Base-by-base conservation (phyloP, 2,797 vertebrate genomes). In the Smutsia temminckii region DNA sequence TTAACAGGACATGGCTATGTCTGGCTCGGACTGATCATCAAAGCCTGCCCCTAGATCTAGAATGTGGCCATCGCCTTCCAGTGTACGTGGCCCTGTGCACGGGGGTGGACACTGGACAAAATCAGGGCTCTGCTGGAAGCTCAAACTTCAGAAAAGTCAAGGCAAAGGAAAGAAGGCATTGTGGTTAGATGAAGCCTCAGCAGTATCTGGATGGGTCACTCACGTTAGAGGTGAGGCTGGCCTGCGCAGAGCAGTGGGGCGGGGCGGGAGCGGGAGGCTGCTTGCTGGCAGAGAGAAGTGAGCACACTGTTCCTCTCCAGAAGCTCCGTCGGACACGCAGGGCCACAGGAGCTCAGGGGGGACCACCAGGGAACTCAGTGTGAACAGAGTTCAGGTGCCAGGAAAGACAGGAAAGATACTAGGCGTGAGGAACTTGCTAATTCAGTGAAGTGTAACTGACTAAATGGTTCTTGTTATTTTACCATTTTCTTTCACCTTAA, bases 11-110 rank as follows among this genome's bases (percentile, higher is more conserved):
- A 16, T 27, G 25, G 1, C 23, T 17, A 4, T 7, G 3, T 68
- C 34, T 63, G n/a, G 37, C 71, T 27, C 69, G 37, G 40, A 59
- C 64, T 17, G 12, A 71, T 75, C 49, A n/a, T 80, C 49, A n/a
- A 32, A 89, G 68, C 59, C 17, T 64, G 25, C 21, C 16, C 32
- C 42, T 8, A 29, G n/a, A 37, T 40, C 89, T 57, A 88, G 37
- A 46, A 66, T 23, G 49, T 1, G 1, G n/a, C 68, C 34, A 9
- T n/a, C 29, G 85, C 64, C 51, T 71, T 21, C 14, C 1, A 1
- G 29, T 11, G 2, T n/a, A 17, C 13, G 0, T 46, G 32, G 55
- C 59, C n/a, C 4, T 4, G 0, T 23, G 27, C 16, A 61, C 20
- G 8, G n/a, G 16, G 17, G 1, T 57, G 40, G 46, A 81, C 32